These are phyloP conservation scores for Sclerurus mexicanus DNA, from an alignment of 2,113 vertebrate genomes.

Conservation along the genomic window DNA sequence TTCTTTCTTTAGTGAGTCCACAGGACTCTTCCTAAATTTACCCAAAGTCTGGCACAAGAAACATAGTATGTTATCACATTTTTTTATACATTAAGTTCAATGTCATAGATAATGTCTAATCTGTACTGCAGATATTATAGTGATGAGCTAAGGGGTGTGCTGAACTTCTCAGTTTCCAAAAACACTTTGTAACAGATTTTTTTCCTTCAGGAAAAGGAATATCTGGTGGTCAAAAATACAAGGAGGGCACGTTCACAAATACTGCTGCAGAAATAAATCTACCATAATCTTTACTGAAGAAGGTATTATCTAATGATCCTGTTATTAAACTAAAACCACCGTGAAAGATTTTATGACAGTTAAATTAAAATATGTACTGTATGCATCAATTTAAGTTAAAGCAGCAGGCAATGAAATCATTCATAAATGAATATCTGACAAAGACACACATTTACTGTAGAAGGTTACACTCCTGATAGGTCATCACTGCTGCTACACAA, in stretches of 20 bases:
- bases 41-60: neutral
- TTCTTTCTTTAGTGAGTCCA: conserved; percentile 57
- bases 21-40: conserved; percentile 51
- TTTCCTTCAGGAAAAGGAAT: neutral
- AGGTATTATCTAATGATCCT: neutral
- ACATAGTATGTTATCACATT: neutral
- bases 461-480: conserved; percentile 30
- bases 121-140: conserved; percentile 57
- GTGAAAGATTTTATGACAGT: conserved; percentile 49
- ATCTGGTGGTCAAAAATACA: neutral
- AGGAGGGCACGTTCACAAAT: neutral
- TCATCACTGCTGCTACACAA: neutral
- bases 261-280: neutral
- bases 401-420: conserved; percentile 23
- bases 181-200: neutral
- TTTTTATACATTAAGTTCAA: conserved; percentile 50
- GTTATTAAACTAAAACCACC: conserved; percentile 39
- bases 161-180: neutral
- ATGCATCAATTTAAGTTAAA: conserved; percentile 50
- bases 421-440: conserved; percentile 39
- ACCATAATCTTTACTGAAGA: neutral
- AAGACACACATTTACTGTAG: conserved; percentile 47
- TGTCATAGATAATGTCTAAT: conserved; percentile 58
- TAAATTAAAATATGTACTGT: conserved; percentile 34
- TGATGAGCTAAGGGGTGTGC: conserved; percentile 26